A percentile compares a stretch with the other conserved stretches of the same genome.
These are phyloP conservation scores for Ahaetulla prasina DNA, from an alignment of 2,113 vertebrate genomes.

Conservation along the genomic window DNA sequence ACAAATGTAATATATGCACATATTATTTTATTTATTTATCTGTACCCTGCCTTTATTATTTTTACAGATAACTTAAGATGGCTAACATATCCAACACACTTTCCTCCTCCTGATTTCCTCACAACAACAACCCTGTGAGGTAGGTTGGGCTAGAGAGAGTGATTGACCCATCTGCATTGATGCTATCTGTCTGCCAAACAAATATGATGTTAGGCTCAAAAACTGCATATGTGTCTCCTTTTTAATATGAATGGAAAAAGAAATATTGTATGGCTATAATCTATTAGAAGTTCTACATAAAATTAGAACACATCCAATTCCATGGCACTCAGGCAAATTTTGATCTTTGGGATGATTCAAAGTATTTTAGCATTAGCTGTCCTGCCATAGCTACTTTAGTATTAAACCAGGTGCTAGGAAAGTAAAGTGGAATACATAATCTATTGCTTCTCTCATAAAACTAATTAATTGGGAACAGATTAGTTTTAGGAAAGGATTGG, in stretches of 20 bases:
- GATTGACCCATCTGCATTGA: background rate
- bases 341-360: background rate
- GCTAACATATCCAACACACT: no score
- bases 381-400: rapidly evolving
- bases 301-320: background rate
- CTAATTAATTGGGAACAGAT: background rate
- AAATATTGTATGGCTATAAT: background rate
- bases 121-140: no score
- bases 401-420: background rate
- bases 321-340: background rate
- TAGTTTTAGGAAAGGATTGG: background rate
- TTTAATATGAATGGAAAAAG: constrained; percentile 13
- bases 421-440: background rate
- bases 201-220: rapidly evolving
- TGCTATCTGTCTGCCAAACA: background rate
- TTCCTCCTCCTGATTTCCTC: no score
- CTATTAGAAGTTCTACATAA: rapidly evolving
- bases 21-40: no score
- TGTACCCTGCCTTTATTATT: no score
- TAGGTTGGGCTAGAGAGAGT: no score
- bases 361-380: rapidly evolving
- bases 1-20: no score
- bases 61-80: no score
- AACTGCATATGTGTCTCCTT: background rate
- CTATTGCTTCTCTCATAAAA: background rate